Evolutionary conservation across 2,113 vertebrate genomes (phyloP), one percentile per base, ranked within the genome.

Genomic region (Cyprinus carpio): DNA sequence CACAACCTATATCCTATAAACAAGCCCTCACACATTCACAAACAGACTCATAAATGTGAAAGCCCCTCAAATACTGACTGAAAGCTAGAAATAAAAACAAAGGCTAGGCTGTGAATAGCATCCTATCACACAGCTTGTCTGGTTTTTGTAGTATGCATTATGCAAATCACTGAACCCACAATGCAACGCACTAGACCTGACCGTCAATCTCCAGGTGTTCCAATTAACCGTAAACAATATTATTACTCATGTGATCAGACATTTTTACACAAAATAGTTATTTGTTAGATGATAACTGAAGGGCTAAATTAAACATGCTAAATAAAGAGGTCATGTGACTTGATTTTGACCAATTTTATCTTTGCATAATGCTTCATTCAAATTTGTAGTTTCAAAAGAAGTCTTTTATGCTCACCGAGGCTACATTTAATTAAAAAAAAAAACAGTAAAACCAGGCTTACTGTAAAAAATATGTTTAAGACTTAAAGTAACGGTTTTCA

Each of bases 1-100:
- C 40, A 75, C 16, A 13, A 31, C 29, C 13, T 25, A 6, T 23
- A 10, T 31, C 10, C 51, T 77, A 34, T 34, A 34, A 77, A 77
- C 51, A 77, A 34, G 49, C 18, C 18, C 75, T 58, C 15, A 43
- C 37, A 65, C 58, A 64, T 79, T 62, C 76, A 79, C 23, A 37
- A 62, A 40, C 54, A 79, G 6, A 62, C 76, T 12, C 31, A 40
- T 12, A 20, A 31, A 79, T 1, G 11, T 2, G 40, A 15, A 78
- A 58, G 15, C 1, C 4, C 27, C 4, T 34, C 11, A 77, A 76
- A 76, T 15, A 2, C 75, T 10, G 49, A 29, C 27, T 27, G 9
- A 23, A 34, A 77, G 10, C 16, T 76, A 60, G 11, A 31, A 58
- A 23, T 78, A 34, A 58, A 58, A 25, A 7, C 46, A 75, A 76